Conservation (phyloP, 2,797 vertebrate genomes). For the Amphiprion clarkii region DNA sequence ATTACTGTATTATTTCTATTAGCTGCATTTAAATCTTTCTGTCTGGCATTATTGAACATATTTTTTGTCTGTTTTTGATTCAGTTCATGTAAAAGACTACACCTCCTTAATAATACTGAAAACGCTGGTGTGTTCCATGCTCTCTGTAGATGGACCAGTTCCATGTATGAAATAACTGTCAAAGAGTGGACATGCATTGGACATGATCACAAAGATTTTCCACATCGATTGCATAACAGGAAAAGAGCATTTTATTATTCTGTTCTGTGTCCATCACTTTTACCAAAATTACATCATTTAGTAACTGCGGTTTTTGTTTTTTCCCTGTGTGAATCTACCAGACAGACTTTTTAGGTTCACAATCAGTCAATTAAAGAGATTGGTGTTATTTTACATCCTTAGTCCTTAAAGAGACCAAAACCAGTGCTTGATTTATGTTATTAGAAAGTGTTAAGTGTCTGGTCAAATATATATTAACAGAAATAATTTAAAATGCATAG, state of each 20-base stretch:
- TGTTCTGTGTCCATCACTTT: constrained; percentile 12
- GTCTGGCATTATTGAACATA: background rate
- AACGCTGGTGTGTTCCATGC: constrained; percentile 25
- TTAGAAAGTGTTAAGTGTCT: background rate
- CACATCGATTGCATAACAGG: constrained; percentile 60
- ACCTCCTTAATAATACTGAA: constrained; percentile 14
- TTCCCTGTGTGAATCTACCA: background rate
- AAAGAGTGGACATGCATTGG: constrained; percentile 41
- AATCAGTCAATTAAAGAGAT: background rate
- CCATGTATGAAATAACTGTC: constrained; percentile 55
- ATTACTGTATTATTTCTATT: background rate
- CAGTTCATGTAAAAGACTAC: background rate
- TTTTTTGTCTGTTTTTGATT: background rate
- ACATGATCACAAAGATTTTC: constrained; percentile 47
- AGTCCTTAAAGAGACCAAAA: background rate
- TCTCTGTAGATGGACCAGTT: constrained; percentile 31
- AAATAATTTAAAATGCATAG: too few relatives aligned
- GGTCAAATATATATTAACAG: too few relatives aligned
- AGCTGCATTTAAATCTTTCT: background rate
- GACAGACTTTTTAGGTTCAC: background rate
- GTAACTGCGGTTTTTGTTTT: constrained; percentile 40
- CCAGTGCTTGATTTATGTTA: background rate
- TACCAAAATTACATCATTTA: constrained; percentile 44
- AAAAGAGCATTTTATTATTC: constrained; percentile 60
- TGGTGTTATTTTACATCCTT: background rate